phyloP scores from a whole-genome alignment of 2,888 invertebrate genomes.

The Anodontia alba region DNA sequence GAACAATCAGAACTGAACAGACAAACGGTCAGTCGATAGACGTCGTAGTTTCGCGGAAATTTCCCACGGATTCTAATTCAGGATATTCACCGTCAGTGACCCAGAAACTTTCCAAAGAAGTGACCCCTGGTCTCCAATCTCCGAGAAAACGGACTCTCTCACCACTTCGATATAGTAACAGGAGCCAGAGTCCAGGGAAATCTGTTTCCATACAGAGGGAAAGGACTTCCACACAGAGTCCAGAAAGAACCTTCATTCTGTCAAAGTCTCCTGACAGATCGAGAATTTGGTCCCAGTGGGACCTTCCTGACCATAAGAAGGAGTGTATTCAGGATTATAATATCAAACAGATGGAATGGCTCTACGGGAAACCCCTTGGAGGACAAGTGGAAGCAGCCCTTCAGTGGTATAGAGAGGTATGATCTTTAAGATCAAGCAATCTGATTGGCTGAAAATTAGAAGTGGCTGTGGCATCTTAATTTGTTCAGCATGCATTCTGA shows the following conservation, averaged over 20 bases:
- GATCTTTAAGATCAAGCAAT: too few relatives aligned
- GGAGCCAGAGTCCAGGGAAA: constrained; percentile 20
- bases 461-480: too few relatives aligned
- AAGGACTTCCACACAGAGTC: constrained; percentile 17
- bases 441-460: too few relatives aligned
- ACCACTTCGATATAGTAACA: constrained; percentile 14
- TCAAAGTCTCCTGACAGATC: constrained; percentile 58
- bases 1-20: background rate
- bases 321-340: constrained; percentile 61
- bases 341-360: constrained; percentile 59
- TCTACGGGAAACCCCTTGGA: constrained; percentile 63
- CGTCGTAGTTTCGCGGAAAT: background rate
- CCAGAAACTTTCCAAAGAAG: background rate
- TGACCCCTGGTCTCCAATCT: background rate
- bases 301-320: constrained; percentile 36
- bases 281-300: constrained; percentile 58
- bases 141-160: constrained; percentile 24
- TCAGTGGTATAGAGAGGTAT: constrained; percentile 51
- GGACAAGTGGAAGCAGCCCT: constrained; percentile 63
- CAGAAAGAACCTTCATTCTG: constrained; percentile 52
- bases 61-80: background rate
- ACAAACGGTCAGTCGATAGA: background rate
- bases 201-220: background rate
- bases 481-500: too few relatives aligned
- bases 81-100: background rate